A percentile compares a stretch with the other conserved stretches of the same genome.
phyloP scores from a whole-genome alignment of 2,888 invertebrate genomes.

The Chymomyza procnemis region DNA sequence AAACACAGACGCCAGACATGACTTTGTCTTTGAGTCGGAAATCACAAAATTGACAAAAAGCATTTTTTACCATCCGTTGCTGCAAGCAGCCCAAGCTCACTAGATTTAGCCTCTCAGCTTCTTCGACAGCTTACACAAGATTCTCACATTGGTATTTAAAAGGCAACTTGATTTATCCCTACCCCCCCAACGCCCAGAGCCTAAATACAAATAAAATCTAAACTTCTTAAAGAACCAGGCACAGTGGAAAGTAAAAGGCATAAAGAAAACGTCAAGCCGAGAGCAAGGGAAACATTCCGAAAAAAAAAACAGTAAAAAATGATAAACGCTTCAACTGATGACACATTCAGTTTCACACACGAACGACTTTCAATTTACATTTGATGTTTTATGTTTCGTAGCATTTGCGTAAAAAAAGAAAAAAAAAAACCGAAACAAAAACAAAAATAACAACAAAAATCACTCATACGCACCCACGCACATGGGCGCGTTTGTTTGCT shows the following conservation, averaged over 20 bases:
- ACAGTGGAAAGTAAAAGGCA: background rate
- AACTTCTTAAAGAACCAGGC: conserved; percentile 56
- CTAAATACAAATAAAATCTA: conserved; percentile 49
- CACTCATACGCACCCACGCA: conserved; percentile 71
- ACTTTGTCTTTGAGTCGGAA: conserved; percentile 45
- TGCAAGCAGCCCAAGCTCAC: background rate
- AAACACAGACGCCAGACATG: conserved; percentile 22
- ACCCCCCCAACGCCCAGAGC: conserved; percentile 15
- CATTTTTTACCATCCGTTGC: conserved; percentile 48
- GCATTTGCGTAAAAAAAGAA: conserved; percentile 46
- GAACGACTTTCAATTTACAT: conserved; percentile 75
- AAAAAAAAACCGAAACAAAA: conserved; percentile 9
- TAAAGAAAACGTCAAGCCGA: background rate
- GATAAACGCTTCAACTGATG: conserved; percentile 73
- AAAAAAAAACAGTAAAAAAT: conserved; percentile 62
- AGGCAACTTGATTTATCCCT: conserved; percentile 58
- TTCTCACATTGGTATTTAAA: conserved; percentile 38
- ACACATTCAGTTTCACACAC: conserved; percentile 75
- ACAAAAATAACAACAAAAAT: conserved; percentile 47
- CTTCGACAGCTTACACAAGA: background rate
- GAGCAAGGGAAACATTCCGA: background rate
- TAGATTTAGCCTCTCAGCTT: background rate
- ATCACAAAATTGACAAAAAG: conserved; percentile 68
- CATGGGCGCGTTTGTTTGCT: conserved; percentile 22
- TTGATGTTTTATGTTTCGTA: conserved; percentile 72